These are phyloP conservation scores for Platygyra sinensis DNA, from an alignment of 64 coral and sea anemone species.

Conservation along the genomic window DNA sequence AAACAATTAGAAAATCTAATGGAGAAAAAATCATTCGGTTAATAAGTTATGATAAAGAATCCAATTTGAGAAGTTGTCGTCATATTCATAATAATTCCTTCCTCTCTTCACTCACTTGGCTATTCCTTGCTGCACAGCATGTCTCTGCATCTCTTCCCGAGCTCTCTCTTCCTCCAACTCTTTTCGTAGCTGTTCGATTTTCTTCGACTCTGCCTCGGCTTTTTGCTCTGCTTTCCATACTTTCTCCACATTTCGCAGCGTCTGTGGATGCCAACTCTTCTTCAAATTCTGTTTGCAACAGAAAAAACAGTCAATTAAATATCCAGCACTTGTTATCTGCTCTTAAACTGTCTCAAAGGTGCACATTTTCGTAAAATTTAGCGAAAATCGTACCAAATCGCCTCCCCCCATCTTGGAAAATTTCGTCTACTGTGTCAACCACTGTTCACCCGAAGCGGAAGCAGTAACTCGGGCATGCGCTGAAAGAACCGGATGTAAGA, in stretches of 20 bases:
- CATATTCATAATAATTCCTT: too few relatives aligned
- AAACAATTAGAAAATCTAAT: too few relatives aligned
- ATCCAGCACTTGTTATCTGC: background rate
- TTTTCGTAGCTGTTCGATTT: constrained; percentile 93
- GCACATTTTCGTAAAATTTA: background rate
- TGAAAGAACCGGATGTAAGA: background rate
- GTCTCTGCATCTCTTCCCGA: constrained; percentile 96
- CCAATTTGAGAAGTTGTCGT: background rate
- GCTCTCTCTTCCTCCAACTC: constrained; percentile 92
- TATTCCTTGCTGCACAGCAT: constrained; percentile 97
- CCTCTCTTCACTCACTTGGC: constrained; percentile 51
- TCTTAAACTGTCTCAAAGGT: background rate
- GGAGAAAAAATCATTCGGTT: too few relatives aligned
- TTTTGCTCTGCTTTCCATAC: constrained; percentile 99
- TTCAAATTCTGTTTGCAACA: constrained; percentile 94
- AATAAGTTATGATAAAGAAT: too few relatives aligned
- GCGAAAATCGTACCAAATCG: constrained; percentile 81
- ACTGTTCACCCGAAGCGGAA: background rate
- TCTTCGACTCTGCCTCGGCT: constrained; percentile 92
- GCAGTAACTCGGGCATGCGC: background rate
- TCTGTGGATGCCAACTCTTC: constrained; percentile 99
- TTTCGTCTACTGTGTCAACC: background rate
- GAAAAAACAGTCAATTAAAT: background rate
- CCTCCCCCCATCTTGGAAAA: constrained; percentile 81
- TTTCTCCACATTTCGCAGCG: constrained; percentile 94